Conservation (phyloP, 2,888 invertebrate species). For the Sisyra nigra region DNA sequence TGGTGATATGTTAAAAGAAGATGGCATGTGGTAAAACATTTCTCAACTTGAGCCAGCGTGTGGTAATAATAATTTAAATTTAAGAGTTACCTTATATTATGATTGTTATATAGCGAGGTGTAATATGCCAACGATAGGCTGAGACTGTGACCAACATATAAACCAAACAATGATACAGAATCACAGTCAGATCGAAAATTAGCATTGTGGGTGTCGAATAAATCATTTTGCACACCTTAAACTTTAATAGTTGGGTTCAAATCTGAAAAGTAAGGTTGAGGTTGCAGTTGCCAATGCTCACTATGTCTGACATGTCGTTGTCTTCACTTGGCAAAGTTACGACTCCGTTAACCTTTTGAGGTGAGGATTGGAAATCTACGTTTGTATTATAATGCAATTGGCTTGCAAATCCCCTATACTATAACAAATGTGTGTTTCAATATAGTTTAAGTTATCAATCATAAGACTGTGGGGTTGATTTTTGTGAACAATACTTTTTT, state of each 20-base stretch:
- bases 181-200: constrained; percentile 14
- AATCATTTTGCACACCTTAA: constrained; percentile 21
- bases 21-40: neutral
- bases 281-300: too few species aligned
- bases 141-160: constrained; percentile 14
- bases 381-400: too few species aligned
- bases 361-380: too few species aligned
- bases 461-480: too few species aligned
- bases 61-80: constrained; percentile 24
- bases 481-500: too few species aligned
- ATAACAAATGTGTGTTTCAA: too few species aligned
- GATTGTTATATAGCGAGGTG: constrained; percentile 16
- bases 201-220: constrained; percentile 23
- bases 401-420: too few species aligned
- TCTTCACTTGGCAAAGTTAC: too few species aligned
- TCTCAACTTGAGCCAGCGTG: constrained; percentile 12
- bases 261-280: too few species aligned
- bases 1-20: neutral
- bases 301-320: too few species aligned
- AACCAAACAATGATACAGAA: neutral
- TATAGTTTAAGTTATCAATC: too few species aligned
- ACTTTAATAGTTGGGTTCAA: neutral
- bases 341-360: too few species aligned
- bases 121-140: constrained; percentile 1
- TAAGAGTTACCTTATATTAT: constrained; percentile 21